A percentile compares a stretch with the other conserved stretches of the same genome.
Conservation (phyloP, 1,140 invertebrate species). For the Trichomalopsis sarcophagae region DNA sequence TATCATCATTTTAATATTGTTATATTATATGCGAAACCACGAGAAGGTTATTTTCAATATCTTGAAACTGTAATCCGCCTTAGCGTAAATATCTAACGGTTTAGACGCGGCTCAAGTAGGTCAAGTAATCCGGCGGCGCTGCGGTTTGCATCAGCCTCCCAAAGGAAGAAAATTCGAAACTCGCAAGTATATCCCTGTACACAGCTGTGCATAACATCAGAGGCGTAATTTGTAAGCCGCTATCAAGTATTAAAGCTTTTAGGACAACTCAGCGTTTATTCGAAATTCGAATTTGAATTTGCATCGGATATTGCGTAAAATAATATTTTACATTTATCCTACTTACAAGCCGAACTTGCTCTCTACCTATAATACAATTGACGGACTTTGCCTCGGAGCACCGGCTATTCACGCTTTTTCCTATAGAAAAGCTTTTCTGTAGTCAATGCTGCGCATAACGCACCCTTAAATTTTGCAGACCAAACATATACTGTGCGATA, state of each 20-base stretch:
- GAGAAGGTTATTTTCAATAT: background rate
- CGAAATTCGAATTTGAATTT: background rate
- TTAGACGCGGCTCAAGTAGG: background rate
- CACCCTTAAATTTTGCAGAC: background rate
- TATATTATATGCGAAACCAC: too few relatives aligned
- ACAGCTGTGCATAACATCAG: background rate
- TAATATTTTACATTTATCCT: too few relatives aligned
- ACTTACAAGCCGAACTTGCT: background rate
- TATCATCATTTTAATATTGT: too few relatives aligned
- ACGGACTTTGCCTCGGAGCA: background rate
- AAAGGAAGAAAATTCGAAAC: constrained; percentile 4
- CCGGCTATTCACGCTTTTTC: background rate
- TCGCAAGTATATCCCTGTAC: too few relatives aligned
- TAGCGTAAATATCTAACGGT: constrained; percentile 1
- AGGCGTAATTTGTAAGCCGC: background rate
- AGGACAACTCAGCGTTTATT: background rate
- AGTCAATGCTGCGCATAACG: background rate
- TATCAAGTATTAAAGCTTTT: background rate
- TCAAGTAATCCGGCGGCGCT: background rate
- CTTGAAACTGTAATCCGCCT: background rate
- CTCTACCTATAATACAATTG: background rate
- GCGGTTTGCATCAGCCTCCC: background rate
- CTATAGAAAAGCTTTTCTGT: constrained; percentile 7
- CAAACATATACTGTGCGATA: background rate
- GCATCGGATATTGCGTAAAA: too few relatives aligned